A percentile compares a stretch with the other conserved stretches of the same genome.
Evolutionary conservation across 2,113 vertebrate genomes (phyloP).

Genomic region (Tragelaphus buxtoni): DNA sequence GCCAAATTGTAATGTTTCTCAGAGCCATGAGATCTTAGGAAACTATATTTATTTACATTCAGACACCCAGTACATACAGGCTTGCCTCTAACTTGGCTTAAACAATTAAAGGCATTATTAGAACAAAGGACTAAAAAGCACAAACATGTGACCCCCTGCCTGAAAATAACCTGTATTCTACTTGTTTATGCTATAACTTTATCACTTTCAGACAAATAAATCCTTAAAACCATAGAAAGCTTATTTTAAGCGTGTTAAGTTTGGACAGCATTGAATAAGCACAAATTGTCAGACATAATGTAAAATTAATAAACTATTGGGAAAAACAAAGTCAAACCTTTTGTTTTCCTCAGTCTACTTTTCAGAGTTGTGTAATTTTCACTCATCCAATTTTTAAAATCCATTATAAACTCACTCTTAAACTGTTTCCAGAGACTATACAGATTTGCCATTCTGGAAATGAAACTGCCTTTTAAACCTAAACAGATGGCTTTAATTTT

Average conservation of each 20-base stretch:
- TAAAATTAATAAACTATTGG: neutral
- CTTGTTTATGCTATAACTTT: neutral
- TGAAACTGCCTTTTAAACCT: constrained; percentile 42
- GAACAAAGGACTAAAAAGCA: neutral
- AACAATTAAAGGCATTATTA: neutral
- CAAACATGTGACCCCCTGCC: neutral
- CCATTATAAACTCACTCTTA: neutral
- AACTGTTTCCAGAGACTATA: constrained; percentile 5
- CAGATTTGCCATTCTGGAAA: neutral
- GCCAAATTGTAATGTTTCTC: neutral
- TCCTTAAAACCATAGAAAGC: neutral
- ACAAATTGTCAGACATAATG: neutral
- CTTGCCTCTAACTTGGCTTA: neutral
- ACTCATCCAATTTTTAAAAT: neutral
- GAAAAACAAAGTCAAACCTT: neutral
- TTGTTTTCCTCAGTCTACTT: neutral
- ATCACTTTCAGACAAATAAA: neutral
- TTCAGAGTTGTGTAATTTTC: constrained; percentile 5
- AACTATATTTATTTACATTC: neutral
- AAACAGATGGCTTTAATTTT: constrained; percentile 51
- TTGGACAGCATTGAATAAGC: neutral
- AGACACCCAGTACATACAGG: neutral
- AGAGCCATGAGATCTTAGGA: neutral
- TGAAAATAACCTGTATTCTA: neutral
- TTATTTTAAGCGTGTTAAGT: neutral